A percentile compares a stretch with the other conserved stretches of the same genome.
phyloP scores from a whole-genome alignment of 2,888 invertebrate species.

The Polia nebulosa region DNA sequence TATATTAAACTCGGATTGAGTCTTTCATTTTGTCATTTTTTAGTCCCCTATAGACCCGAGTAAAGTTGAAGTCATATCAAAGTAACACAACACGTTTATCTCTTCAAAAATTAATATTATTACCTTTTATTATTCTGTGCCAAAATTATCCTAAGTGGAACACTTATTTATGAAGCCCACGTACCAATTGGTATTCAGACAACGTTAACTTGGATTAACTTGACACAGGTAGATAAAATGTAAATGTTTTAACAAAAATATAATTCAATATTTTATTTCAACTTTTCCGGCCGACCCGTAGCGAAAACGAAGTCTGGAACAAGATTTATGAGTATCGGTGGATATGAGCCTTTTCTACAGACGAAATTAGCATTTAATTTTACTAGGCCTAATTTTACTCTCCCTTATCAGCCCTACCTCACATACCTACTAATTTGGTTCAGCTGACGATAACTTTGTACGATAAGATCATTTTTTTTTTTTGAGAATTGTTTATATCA shows the following conservation, averaged over 20 bases:
- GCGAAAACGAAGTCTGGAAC: not conserved
- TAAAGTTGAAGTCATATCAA: too few species aligned
- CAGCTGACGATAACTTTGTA: too few species aligned
- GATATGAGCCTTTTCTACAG: not conserved
- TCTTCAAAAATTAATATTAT: not conserved
- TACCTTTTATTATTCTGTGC: constrained; percentile 4
- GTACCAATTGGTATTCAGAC: constrained; percentile 53
- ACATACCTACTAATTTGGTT: too few species aligned
- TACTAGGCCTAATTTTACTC: too few species aligned
- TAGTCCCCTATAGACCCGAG: too few species aligned
- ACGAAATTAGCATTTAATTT: not conserved
- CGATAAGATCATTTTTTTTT: too few species aligned
- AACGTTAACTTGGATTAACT: constrained; percentile 35
- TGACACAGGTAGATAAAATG: constrained; percentile 37
- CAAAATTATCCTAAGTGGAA: constrained; percentile 10
- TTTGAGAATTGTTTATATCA: too few species aligned
- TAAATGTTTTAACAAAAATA: constrained; percentile 32
- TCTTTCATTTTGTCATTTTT: constrained; percentile 6
- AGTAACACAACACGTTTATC: not conserved
- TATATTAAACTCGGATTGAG: not conserved
- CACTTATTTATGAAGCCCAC: constrained; percentile 45
- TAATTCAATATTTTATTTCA: constrained; percentile 19
- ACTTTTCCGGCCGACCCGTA: constrained; percentile 1
- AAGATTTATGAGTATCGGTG: not conserved
- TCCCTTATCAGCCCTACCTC: too few species aligned